phyloP scores from a whole-genome alignment of 2,797 vertebrate species.

The Alcedo atthis region DNA sequence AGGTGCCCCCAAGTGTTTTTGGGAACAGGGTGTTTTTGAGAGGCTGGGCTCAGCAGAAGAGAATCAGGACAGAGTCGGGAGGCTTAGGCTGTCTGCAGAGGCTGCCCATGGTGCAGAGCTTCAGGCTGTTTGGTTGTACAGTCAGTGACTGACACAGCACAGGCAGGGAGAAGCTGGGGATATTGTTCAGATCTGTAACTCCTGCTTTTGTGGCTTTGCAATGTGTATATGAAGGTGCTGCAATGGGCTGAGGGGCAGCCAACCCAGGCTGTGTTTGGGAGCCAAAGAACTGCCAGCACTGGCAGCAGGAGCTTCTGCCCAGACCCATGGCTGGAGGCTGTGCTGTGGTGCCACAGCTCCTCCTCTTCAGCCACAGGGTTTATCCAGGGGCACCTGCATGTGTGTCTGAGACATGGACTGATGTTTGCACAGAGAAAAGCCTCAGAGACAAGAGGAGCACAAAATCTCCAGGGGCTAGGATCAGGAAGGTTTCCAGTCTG shows the following conservation, averaged over 20 bases:
- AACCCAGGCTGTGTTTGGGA: neutral
- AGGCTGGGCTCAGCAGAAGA: neutral
- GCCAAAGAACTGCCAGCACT: neutral
- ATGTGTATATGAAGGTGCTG: neutral
- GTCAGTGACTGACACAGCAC: neutral
- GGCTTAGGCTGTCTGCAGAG: neutral
- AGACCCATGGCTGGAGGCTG: rapidly evolving
- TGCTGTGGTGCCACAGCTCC: neutral
- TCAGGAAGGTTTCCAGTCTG: neutral
- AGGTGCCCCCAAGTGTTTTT: neutral
- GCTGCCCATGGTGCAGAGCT: neutral
- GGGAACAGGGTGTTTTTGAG: neutral
- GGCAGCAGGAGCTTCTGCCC: neutral
- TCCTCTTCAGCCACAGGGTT: neutral
- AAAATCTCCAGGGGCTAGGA: neutral
- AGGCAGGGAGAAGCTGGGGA: neutral
- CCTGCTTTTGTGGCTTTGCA: neutral
- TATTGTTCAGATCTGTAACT: neutral
- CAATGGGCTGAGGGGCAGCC: rapidly evolving
- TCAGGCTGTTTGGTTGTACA: neutral
- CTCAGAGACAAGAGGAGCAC: neutral
- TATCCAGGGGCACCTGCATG: neutral
- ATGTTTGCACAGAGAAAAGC: neutral
- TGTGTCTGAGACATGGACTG: neutral
- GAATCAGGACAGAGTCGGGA: rapidly evolving